phyloP scores from a whole-genome alignment of 2,113 vertebrate genomes.

The Onychostoma macrolepis region DNA sequence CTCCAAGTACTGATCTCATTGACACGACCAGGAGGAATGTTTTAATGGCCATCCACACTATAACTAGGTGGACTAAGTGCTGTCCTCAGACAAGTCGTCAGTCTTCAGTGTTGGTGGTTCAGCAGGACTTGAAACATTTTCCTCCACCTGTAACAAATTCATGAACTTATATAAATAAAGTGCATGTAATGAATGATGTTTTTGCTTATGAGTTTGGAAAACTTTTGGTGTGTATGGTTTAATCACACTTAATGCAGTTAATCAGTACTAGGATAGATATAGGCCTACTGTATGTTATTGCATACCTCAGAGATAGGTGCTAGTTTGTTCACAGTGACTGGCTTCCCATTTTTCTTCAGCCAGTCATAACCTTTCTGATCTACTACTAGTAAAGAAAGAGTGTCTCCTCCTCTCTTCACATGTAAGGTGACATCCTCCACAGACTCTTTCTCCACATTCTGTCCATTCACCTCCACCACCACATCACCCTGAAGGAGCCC shows the following conservation, averaged over 20 bases:
- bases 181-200: not conserved
- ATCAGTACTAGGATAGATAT: not conserved
- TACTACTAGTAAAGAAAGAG: slow-evolving; percentile 66
- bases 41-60: not conserved
- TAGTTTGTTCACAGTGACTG: slow-evolving; percentile 37
- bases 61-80: not conserved
- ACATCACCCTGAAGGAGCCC: slow-evolving; percentile 76
- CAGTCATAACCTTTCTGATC: slow-evolving; percentile 54
- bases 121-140: not conserved
- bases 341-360: slow-evolving; percentile 38
- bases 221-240: not conserved
- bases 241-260: not conserved
- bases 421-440: slow-evolving; percentile 71
- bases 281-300: not conserved
- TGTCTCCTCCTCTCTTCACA: slow-evolving; percentile 64
- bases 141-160: slow-evolving; percentile 43
- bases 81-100: not conserved
- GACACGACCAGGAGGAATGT: not conserved
- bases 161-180: not conserved
- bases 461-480: slow-evolving; percentile 79
- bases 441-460: slow-evolving; percentile 70
- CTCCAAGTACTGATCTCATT: not conserved
- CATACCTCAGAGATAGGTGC: slow-evolving; percentile 53
- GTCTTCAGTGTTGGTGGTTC: not conserved
- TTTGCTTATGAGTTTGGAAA: not conserved